Evolutionary conservation across 2,113 vertebrate species (phyloP).

Genomic region (Crypturellus undulatus): DNA sequence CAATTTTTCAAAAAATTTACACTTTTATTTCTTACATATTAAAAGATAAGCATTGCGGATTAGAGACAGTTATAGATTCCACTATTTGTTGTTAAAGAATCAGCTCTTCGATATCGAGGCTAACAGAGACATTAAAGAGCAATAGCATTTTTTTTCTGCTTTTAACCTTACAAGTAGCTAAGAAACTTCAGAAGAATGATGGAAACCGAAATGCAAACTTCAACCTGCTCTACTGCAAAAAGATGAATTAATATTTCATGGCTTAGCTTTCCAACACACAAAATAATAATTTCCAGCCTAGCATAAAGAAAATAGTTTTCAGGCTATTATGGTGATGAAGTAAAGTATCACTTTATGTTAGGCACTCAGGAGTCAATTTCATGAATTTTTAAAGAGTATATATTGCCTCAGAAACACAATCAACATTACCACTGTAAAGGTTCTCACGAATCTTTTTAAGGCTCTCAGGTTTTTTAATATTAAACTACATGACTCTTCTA

Average conservation of each 20-base stretch:
- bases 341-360: background rate
- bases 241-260: background rate
- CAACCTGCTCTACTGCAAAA: background rate
- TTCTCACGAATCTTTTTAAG: background rate
- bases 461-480: background rate
- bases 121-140: background rate
- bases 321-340: background rate
- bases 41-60: background rate
- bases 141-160: background rate
- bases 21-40: background rate
- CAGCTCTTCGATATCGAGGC: background rate
- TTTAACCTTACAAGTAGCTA: background rate
- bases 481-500: background rate
- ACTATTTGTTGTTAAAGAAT: background rate
- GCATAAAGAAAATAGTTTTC: background rate
- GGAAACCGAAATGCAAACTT: background rate
- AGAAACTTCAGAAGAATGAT: background rate
- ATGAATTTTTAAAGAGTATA: slow-evolving; percentile 1
- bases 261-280: background rate
- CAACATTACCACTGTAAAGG: background rate
- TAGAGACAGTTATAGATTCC: background rate
- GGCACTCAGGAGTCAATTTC: background rate
- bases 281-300: background rate
- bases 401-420: background rate
- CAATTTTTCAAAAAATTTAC: no score